Evolutionary conservation across 2,888 invertebrate species (phyloP), one percentile per base, ranked within the genome.

Genomic region (Netelia fuscicornis): DNA sequence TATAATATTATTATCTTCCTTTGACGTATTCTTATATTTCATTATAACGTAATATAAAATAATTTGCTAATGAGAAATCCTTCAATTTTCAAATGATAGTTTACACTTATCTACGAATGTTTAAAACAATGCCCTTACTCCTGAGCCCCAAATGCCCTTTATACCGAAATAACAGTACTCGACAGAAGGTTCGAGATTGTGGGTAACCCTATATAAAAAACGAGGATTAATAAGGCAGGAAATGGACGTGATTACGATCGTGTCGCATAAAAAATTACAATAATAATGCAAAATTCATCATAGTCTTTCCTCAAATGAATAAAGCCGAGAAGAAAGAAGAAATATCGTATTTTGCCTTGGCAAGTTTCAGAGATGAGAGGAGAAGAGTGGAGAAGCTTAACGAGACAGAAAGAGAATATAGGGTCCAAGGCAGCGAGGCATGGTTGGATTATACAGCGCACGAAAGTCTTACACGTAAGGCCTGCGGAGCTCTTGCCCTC

Each of bases 351-450:
- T 44, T 48, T 56, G 37, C 42, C 54, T 3, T 52, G 56, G 20
- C 11, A 42, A 20, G 37, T 44, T 48, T 17, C 13, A 5, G 52
- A 37, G 56, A 60, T 42, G 60, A 68, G 81, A 44, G 37, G 64
- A 68, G 20, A 48, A 48, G 54, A 70, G 75, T 62, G 52, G 74
- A 37, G 37, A 54, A 70, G 81, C 68, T 75, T 70, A 81, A 75
- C 68, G 68, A 81, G 75, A 56, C 60, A 70, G 71, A 75, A 13
- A 52, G 72, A 44, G 58, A 68, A 37, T 13, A 13, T 71, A 56
- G 44, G 76, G 71, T 54, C 75, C 56, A 67, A 44, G 72, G 81
- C 58, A 44, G 42, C 67, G 20, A 58, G 67, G 44, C 42, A 64
- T 65, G 82, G 48, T 72, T 77, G 37, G 77, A 65, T 67, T 72